Conservation (phyloP, 2,888 invertebrate species). For the Scaptomyza parva region DNA sequence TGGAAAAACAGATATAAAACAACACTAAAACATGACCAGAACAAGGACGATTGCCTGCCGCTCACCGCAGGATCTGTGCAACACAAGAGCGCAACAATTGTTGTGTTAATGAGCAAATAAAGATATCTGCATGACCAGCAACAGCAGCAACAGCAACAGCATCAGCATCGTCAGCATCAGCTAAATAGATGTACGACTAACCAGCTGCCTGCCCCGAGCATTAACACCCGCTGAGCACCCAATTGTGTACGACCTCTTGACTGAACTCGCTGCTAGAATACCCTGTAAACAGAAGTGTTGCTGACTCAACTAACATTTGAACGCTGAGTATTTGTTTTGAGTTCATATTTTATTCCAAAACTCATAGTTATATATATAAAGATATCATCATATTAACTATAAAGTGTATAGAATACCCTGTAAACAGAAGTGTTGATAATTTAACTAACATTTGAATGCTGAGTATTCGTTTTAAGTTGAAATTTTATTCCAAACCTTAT, state of each 20-base stretch:
- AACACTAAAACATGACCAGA: slow-evolving; percentile 16
- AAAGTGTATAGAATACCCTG: slow-evolving; percentile 41
- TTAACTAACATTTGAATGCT: neutral
- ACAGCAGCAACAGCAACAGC: slow-evolving; percentile 29
- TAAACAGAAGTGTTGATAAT: neutral
- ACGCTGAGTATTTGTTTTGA: too few species aligned
- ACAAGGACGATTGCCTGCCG: slow-evolving; percentile 33
- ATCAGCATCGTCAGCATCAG: slow-evolving; percentile 28
- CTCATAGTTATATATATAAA: too few species aligned
- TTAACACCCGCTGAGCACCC: slow-evolving; percentile 55
- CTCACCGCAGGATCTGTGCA: slow-evolving; percentile 59
- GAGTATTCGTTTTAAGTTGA: too few species aligned
- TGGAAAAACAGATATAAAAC: slow-evolving; percentile 10
- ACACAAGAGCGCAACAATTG: slow-evolving; percentile 75
- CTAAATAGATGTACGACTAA: slow-evolving; percentile 56
- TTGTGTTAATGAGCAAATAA: slow-evolving; percentile 79
- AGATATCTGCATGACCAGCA: slow-evolving; percentile 68
- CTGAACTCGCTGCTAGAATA: slow-evolving; percentile 19
- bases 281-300: slow-evolving; percentile 14
- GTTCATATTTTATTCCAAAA: too few species aligned
- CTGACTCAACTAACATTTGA: neutral
- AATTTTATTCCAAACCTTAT: too few species aligned
- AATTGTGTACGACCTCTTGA: slow-evolving; percentile 7
- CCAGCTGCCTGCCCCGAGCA: slow-evolving; percentile 50
- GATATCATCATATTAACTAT: too few species aligned